Evolutionary conservation across 2,888 invertebrate species (phyloP), one percentile per base, ranked within the genome.

Genomic region (Sarcophaga carnaria): DNA sequence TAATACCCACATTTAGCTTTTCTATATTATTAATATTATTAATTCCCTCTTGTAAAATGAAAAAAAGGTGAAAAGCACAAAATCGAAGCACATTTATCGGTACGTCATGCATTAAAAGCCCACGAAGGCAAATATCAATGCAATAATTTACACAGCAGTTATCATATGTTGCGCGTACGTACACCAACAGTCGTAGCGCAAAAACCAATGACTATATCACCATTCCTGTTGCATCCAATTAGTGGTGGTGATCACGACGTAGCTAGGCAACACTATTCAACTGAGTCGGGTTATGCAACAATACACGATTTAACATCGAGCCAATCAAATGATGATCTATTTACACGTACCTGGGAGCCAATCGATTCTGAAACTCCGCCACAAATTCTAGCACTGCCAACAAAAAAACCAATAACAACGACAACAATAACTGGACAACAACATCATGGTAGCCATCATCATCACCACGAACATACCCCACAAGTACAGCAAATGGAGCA

Each of bases 41-140:
- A 54, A 54, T 54, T 54, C 10, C 17, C 12, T 54, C 17, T 54
- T 54, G 5, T 4, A 25, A n/a, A n/a, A 10, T 25, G n/a, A 62
- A 75, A 14, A 84, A 72, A 91, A 93, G 93, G 93, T 90, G 93
- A 93, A 89, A 90, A 90, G 86, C 92, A 93, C 89, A 93, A 92
- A 91, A 93, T 93, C 83, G 93, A 93, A 90, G 93, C 93, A 74
- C 92, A 92, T 81, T 89, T 93, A 45, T 92, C 90, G 76, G 93
- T 93, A 86, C 91, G 92, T 64, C 93, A 92, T 74, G 93, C 93
- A 8, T 89, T 93, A 3, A 91, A 92, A 89, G 92, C 91, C 74
- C 93, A 93, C 88, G 92, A 92, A 86, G 93, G 93, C 70, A 91
- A 90, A 80, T 93, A 93, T 89, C 92, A 93, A 90, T 93, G 93